Evolutionary conservation across 2,113 vertebrate genomes (phyloP), one percentile per base, ranked within the genome.

Genomic region (Gymnorhina tibicen): DNA sequence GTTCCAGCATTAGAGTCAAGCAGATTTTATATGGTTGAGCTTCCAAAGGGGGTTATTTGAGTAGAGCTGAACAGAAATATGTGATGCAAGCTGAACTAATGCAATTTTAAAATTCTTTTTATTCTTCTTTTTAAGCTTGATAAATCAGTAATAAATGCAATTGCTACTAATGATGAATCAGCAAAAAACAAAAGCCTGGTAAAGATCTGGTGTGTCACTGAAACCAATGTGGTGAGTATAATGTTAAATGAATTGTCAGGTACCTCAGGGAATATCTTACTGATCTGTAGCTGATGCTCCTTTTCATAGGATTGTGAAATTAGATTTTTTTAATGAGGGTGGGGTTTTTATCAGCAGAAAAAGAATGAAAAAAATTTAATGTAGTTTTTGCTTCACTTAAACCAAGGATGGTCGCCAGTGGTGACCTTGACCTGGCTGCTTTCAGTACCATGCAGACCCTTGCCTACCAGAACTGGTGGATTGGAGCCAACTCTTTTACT

Each of bases 131-230:
- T 85, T 11, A 74, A 99, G 99, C 97, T 99, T 96, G 99, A 99
- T 97, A 99, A 99, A 92, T 97, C 98, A 18, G 98, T 99, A 23
- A 99, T 99, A 96, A 98, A 89, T 13, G 98, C 80, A 59, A 99
- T 99, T 33, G 99, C 99, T 55, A 98, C 96, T 5, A 98, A 98
- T 3, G 95, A 99, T 28, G 84, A 94, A 27, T 83, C n/a, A 1
- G 99, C 98, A 49, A 97, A 97, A 87, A 99, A 99, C 98, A 99
- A 97, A 98, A 99, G 99, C 95, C 95, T 99, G 88, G 96, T 99
- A 83, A 99, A 99, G 97, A 47, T 96, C 33, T 99, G 99, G 98
- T 99, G 99, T 89, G 98, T 98, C 84, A 99, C 93, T 11, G 5
- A 98, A 32, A 97, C 53, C 20, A 98, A 97, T 10, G 82, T 93